These are phyloP conservation scores for Mobula hypostoma DNA, from an alignment of 2,113 vertebrate genomes.

Conservation along the genomic window DNA sequence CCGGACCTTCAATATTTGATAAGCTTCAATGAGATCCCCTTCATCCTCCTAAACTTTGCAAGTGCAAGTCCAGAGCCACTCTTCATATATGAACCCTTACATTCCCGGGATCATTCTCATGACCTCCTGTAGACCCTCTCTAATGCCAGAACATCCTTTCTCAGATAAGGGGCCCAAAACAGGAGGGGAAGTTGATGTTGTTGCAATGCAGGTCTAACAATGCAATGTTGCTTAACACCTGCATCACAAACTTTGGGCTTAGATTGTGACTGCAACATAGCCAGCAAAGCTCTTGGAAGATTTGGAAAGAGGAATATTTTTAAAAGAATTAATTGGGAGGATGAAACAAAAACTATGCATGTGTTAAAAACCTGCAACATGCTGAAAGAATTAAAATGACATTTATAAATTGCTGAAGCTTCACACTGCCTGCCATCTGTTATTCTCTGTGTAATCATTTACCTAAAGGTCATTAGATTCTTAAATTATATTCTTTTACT, in stretches of 20 bases:
- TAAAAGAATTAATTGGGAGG: neutral
- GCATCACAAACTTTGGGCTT: neutral
- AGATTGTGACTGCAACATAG: neutral
- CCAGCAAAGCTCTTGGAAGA: neutral
- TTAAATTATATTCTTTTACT: slow-evolving; percentile 9
- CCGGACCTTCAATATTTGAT: no score
- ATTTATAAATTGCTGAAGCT: neutral
- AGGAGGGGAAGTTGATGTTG: neutral
- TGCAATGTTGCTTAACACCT: neutral
- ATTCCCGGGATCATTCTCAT: no score
- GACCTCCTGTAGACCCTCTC: no score
- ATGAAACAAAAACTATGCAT: neutral
- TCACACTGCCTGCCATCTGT: slow-evolving; percentile 6
- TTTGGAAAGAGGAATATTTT: neutral
- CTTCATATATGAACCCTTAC: no score
- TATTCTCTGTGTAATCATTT: neutral
- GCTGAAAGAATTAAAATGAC: neutral
- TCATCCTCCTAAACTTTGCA: no score
- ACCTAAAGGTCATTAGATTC: slow-evolving; percentile 18
- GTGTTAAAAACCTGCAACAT: neutral
- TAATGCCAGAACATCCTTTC: no score
- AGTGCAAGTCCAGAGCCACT: no score
- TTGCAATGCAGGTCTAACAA: neutral
- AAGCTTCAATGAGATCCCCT: no score
- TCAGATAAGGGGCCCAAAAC: no score